These are phyloP conservation scores for Acanthoscelides obtectus DNA, from an alignment of 2,888 invertebrate species.

Conservation along the genomic window DNA sequence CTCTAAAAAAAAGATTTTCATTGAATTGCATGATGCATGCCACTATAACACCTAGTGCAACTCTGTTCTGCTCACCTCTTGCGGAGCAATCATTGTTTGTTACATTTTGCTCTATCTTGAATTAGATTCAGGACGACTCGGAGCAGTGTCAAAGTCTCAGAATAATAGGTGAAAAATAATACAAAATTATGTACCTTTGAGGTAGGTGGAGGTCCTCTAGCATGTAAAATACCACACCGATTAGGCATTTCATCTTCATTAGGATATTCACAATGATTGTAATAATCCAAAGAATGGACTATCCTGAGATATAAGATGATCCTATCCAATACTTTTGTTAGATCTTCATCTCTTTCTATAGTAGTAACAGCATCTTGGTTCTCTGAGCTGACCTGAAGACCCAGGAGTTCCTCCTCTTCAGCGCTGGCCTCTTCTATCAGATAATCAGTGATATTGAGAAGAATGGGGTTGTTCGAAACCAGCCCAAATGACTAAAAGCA, in stretches of 20 bases:
- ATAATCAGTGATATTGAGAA: conserved; percentile 96
- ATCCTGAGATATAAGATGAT: conserved; percentile 90
- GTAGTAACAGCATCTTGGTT: conserved; percentile 46
- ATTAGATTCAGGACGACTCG: too few species aligned
- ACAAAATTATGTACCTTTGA: too few species aligned
- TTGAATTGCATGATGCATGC: too few species aligned
- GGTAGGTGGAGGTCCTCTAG: conserved; percentile 81
- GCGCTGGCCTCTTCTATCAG: conserved; percentile 97
- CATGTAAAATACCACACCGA: conserved; percentile 96
- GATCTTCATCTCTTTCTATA: conserved; percentile 66
- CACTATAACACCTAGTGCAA: too few species aligned
- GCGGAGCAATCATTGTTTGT: too few species aligned
- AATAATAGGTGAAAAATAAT: too few species aligned
- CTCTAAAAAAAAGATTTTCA: too few species aligned
- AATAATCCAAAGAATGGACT: conserved; percentile 98
- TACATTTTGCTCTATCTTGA: too few species aligned
- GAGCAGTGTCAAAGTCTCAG: too few species aligned
- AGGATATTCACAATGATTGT: conserved; percentile 98
- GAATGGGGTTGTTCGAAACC: conserved; percentile 84
- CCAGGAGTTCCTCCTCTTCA: conserved; percentile 92
- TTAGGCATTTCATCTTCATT: conserved; percentile 99
- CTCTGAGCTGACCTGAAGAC: conserved; percentile 54
- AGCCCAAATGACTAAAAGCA: conserved; percentile 60
- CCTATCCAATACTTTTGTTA: conserved; percentile 69
- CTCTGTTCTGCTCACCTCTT: too few species aligned